These are phyloP conservation scores for Mycteria americana DNA, from an alignment of 2,797 vertebrate species.

Conservation along the genomic window DNA sequence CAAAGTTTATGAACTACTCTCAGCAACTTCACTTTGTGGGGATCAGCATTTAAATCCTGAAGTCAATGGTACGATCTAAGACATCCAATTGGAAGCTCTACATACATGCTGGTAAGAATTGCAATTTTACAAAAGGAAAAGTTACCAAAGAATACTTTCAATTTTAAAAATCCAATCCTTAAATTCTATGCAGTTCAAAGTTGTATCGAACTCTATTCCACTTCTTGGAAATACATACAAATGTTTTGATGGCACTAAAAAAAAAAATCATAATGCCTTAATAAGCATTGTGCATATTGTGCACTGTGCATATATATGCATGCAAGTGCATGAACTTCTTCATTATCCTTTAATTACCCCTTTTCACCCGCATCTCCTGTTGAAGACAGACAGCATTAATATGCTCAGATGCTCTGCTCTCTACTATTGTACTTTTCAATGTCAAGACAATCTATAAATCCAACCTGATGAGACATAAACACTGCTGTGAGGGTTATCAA, in stretches of 20 bases:
- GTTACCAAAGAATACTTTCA: not conserved
- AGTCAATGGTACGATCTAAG: not conserved
- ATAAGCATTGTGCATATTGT: not conserved
- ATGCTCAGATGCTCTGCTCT: not conserved
- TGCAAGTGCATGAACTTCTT: not conserved
- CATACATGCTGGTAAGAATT: not conserved
- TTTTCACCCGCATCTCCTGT: not conserved
- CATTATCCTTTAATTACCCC: not conserved
- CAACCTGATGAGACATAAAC: constrained; percentile 86
- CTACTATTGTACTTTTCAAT: not conserved
- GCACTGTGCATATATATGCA: not conserved
- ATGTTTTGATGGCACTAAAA: not conserved
- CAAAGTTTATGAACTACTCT: not conserved
- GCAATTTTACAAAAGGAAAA: not conserved
- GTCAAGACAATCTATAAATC: not conserved
- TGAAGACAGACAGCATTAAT: not conserved
- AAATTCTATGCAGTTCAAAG: not conserved
- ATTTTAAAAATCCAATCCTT: not conserved
- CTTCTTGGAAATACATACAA: not conserved
- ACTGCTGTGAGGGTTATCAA: constrained; percentile 84
- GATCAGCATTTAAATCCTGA: not conserved
- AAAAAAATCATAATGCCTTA: not conserved
- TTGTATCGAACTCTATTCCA: not conserved
- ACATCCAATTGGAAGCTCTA: not conserved
- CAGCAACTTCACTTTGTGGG: not conserved